These are phyloP conservation scores for Axinella damicornis DNA, from an alignment of 37 sponge, comb jelly and placozoan species.

Conservation along the genomic window DNA sequence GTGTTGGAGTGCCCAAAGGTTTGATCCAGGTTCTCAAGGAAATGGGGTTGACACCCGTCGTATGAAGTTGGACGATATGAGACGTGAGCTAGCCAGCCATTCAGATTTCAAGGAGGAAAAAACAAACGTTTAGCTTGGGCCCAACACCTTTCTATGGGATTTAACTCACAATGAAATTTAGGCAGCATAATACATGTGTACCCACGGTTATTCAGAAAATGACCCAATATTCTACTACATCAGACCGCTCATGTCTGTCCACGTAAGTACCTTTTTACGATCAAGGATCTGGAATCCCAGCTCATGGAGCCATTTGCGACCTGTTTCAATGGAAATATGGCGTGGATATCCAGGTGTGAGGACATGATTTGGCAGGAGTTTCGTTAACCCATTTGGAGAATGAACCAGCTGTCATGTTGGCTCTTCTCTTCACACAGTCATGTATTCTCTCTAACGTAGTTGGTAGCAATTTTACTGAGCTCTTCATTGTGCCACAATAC, in stretches of 20 bases:
- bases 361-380: slow-evolving; percentile 5
- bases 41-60: too few relatives aligned
- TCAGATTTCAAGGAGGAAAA: too few relatives aligned
- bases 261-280: slow-evolving; percentile 20
- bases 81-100: too few relatives aligned
- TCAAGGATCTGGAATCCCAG: slow-evolving; percentile 43
- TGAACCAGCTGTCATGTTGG: slow-evolving; percentile 20
- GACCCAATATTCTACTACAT: slow-evolving; percentile 35
- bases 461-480: slow-evolving; percentile 2
- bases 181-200: slow-evolving; percentile 39
- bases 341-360: slow-evolving; percentile 29
- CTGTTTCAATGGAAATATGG: slow-evolving; percentile 24
- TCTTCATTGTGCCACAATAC: slow-evolving; percentile 37
- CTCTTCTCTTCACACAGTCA: slow-evolving; percentile 14
- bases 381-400: slow-evolving; percentile 34
- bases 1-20: too few relatives aligned
- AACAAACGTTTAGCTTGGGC: slow-evolving; percentile 37
- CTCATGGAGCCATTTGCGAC: slow-evolving; percentile 43
- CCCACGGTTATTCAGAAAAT: slow-evolving; percentile 23
- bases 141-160: slow-evolving; percentile 65
- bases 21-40: too few relatives aligned
- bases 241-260: slow-evolving; percentile 25
- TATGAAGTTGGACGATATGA: too few relatives aligned
- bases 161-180: slow-evolving; percentile 61
- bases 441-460: slow-evolving; percentile 26